Evolutionary conservation across 2,797 vertebrate genomes (phyloP).

Genomic region (Pangasius krempfi): DNA sequence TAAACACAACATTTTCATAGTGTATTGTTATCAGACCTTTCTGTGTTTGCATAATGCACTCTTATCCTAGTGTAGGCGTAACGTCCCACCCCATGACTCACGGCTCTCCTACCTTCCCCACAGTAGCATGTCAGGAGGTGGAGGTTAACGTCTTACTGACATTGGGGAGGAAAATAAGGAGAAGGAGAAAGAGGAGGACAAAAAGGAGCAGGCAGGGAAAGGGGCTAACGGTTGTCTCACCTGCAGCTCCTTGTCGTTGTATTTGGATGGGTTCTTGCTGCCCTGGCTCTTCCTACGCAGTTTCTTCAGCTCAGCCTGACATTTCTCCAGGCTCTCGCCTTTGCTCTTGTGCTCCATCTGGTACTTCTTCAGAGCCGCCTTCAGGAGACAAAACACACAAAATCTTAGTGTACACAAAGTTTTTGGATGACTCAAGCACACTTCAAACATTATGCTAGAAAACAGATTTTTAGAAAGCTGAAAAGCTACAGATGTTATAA

Average conservation of each 20-base stretch:
- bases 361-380: slow-evolving; percentile 98
- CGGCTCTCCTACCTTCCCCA: background rate
- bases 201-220: background rate
- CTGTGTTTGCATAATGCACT: background rate
- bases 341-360: slow-evolving; percentile 94
- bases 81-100: background rate
- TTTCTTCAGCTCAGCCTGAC: slow-evolving; percentile 95
- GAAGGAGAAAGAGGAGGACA: background rate
- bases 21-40: background rate
- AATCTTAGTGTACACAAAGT: slow-evolving; percentile 32
- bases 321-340: slow-evolving; percentile 91
- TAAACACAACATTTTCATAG: slow-evolving; percentile 32
- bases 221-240: slow-evolving; percentile 69
- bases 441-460: background rate
- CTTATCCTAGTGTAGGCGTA: slow-evolving; percentile 20
- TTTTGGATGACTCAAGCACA: slow-evolving; percentile 8
- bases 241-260: slow-evolving; percentile 97
- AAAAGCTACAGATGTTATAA: background rate
- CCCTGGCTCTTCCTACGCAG: slow-evolving; percentile 97
- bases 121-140: slow-evolving; percentile 8
- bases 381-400: slow-evolving; percentile 50
- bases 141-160: background rate
- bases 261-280: slow-evolving; percentile 97
- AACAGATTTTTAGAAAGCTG: background rate
- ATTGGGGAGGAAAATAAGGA: background rate